Percentiles rank a stretch among this genome's conserved stretches.
phyloP scores from a whole-genome alignment of 2,888 invertebrate genomes.

The Amblyteles armatorius region DNA sequence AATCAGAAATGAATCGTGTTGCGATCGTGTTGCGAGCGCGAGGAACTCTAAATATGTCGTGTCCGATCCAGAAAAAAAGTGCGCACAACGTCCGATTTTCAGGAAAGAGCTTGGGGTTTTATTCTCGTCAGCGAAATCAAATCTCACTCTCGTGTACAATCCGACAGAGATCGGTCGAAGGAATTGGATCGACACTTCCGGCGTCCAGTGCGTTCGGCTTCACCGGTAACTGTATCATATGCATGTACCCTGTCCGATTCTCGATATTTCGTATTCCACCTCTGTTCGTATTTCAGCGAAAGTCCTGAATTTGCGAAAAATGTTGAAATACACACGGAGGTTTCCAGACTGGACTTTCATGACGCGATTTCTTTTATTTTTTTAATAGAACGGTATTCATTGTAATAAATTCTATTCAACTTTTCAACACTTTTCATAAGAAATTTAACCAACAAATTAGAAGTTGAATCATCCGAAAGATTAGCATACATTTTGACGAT shows the following conservation, averaged over 20 bases:
- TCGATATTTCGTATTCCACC: slow-evolving; percentile 28
- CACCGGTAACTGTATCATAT: slow-evolving; percentile 52
- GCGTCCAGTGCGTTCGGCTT: slow-evolving; percentile 43
- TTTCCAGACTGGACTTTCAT: slow-evolving; percentile 16
- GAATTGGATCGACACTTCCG: slow-evolving; percentile 64
- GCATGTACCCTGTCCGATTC: slow-evolving; percentile 27
- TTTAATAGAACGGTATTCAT: neutral
- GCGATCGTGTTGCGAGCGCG: neutral
- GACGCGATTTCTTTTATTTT: slow-evolving; percentile 1
- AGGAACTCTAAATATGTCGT: slow-evolving; percentile 4
- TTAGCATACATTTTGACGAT: neutral
- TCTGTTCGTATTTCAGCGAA: slow-evolving; percentile 12
- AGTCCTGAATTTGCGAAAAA: slow-evolving; percentile 49
- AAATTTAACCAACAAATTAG: neutral
- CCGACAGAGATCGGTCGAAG: slow-evolving; percentile 54
- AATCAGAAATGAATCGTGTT: neutral
- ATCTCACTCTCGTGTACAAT: slow-evolving; percentile 51
- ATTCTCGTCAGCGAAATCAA: slow-evolving; percentile 57
- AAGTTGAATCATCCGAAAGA: neutral
- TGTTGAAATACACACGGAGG: slow-evolving; percentile 2
- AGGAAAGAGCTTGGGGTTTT: neutral
- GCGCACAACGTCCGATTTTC: neutral
- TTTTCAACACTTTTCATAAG: neutral
- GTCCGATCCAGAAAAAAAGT: neutral
- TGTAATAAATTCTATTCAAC: neutral